Conservation (phyloP, 2,797 vertebrate genomes). For the Champsocephalus esox region DNA sequence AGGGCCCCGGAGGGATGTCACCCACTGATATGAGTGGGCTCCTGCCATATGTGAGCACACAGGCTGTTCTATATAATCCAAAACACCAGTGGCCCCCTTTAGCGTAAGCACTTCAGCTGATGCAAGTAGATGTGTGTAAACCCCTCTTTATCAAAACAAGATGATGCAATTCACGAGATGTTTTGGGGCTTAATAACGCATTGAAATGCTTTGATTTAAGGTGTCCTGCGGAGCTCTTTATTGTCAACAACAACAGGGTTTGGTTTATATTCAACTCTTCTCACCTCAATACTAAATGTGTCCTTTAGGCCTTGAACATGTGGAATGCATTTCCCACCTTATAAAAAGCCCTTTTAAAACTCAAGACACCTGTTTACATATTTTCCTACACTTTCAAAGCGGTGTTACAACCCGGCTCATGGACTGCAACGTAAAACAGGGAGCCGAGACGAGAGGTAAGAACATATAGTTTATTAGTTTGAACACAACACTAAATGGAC, state of each 20-base stretch:
- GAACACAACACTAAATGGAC: too few species aligned
- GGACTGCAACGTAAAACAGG: too few species aligned
- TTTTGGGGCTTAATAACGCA: slow-evolving; percentile 47
- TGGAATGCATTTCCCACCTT: slow-evolving; percentile 41
- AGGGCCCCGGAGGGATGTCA: slow-evolving; percentile 64
- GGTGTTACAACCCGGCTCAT: too few species aligned
- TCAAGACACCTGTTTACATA: slow-evolving; percentile 31
- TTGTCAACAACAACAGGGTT: slow-evolving; percentile 31
- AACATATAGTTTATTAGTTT: too few species aligned
- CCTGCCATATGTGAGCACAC: slow-evolving; percentile 47
- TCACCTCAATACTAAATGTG: slow-evolving; percentile 38
- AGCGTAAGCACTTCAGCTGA: slow-evolving; percentile 44
- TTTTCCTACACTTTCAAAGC: slow-evolving; percentile 24
- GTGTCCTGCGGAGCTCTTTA: slow-evolving; percentile 48
- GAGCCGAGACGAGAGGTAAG: too few species aligned
- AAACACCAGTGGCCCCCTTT: slow-evolving; percentile 33
- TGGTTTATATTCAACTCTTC: slow-evolving; percentile 41
- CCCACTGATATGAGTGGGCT: slow-evolving; percentile 73
- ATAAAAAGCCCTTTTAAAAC: slow-evolving; percentile 38
- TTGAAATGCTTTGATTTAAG: slow-evolving; percentile 43
- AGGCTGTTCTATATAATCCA: slow-evolving; percentile 55
- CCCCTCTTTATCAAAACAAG: slow-evolving; percentile 18
- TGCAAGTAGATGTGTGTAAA: slow-evolving; percentile 35
- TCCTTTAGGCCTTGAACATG: slow-evolving; percentile 45
- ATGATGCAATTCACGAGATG: slow-evolving; percentile 26